Conservation (phyloP, 1,140 invertebrate species). For the Cataglyphis hispanica region DNA sequence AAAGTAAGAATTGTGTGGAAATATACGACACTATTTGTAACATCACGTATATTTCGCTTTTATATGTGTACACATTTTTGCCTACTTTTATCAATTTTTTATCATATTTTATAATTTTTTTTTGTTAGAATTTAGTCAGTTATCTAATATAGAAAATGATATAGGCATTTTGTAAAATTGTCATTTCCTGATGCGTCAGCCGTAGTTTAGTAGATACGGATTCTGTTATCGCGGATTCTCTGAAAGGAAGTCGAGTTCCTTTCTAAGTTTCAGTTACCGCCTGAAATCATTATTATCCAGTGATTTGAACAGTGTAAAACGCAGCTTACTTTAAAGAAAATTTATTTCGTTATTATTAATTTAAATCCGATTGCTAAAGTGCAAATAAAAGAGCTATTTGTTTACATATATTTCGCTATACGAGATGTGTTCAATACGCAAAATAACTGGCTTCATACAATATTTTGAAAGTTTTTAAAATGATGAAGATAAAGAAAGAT, state of each 20-base stretch:
- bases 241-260: constrained; percentile 66
- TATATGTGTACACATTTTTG: no score
- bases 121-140: neutral
- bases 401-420: neutral
- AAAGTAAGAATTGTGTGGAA: neutral
- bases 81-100: no score
- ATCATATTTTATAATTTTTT: neutral
- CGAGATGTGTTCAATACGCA: neutral
- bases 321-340: neutral
- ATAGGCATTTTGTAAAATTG: neutral
- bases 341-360: neutral
- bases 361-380: neutral
- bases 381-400: neutral
- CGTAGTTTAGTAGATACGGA: constrained; percentile 35
- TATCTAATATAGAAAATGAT: constrained; percentile 17
- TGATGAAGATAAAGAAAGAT: neutral
- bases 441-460: neutral
- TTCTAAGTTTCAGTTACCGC: constrained; percentile 24
- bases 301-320: neutral
- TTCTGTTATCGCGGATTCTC: constrained; percentile 61
- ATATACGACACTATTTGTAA: neutral
- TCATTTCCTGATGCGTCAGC: constrained; percentile 23
- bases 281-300: neutral
- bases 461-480: neutral
- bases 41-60: no score